Evolutionary conservation across 2,888 invertebrate species (phyloP), one percentile per base, ranked within the genome.

Genomic region (Thysanoteuthis rhombus): DNA sequence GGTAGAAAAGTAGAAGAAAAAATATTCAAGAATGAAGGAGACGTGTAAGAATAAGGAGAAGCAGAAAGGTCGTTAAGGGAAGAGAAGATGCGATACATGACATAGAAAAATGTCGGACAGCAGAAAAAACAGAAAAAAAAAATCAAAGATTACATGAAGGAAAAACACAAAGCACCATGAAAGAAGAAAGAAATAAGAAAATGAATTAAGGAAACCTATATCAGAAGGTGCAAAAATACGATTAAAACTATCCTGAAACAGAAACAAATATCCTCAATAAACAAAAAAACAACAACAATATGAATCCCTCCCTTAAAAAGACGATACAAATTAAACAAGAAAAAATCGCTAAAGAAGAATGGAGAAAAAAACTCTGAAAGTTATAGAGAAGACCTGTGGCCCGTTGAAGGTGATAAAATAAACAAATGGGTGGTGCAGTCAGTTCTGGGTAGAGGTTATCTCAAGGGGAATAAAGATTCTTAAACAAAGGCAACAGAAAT

Each of bases 371-470:
- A 36, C 22, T 4, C 16, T n/a, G 75, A 19, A 36, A n/a, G 36
- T 75, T 75, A 75, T 75, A 75, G n/a, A 75, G 75, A 75, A 75
- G 75, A 75, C 75, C 75, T 75, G 75, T 75, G 75, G 75, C 75
- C 75, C 19, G n/a, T n/a, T 75, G n/a, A 75, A 75, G 75, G 75
- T 75, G 75, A 75, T 75, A 75, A 75, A 75, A 75, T n/a, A 75
- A 75, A 75, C 75, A 75, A 75, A 75, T 75, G 75, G 75, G 19
- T n/a, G n/a, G 75, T 36, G 75, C n/a, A 75, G 75, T 75, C 75
- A 75, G 75, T 75, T n/a, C n/a, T 36, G 75, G 75, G n/a, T 75
- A 75, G 75, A 75, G 75, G 75, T 75, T 75, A 75, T 75, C 75
- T 75, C 75, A n/a, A n/a, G n/a, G 19, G n/a, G n/a, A 75, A 75